phyloP scores from a whole-genome alignment of 2,113 vertebrate species.

The cat (Felis catus) region DNA sequence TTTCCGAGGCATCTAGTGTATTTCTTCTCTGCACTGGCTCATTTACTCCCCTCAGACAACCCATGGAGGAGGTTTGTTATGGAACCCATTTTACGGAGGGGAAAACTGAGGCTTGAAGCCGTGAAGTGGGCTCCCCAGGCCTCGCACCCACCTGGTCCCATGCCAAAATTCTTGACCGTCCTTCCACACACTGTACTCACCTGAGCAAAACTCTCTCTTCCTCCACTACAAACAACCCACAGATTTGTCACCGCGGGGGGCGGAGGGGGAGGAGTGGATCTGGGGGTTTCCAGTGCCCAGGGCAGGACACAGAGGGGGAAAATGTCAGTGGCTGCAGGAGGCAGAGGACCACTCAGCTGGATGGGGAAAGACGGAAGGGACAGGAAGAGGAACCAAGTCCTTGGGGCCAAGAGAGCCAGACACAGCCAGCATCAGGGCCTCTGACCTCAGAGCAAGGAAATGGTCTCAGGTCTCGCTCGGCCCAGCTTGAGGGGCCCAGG shows the following conservation, averaged over 20 bases:
- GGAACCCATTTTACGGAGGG: not conserved
- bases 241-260: accelerated
- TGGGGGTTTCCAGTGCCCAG: not conserved
- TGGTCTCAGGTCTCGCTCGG: not conserved
- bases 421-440: not conserved
- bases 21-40: not conserved
- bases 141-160: not conserved
- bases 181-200: not conserved
- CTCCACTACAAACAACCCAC: accelerated
- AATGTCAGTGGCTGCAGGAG: not conserved
- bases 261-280: not conserved
- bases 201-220: not conserved
- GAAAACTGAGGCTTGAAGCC: not conserved
- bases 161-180: not conserved
- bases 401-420: not conserved
- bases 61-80: not conserved
- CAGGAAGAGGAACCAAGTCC: conserved; percentile 40
- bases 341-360: not conserved
- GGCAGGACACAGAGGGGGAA: not conserved
- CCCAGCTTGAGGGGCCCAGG: not conserved
- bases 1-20: not conserved
- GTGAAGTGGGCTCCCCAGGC: not conserved
- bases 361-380: not conserved
- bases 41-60: not conserved
- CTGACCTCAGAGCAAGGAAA: not conserved